These are phyloP conservation scores for Neodiprion lecontei DNA, from an alignment of 1,140 invertebrate genomes.

Conservation along the genomic window DNA sequence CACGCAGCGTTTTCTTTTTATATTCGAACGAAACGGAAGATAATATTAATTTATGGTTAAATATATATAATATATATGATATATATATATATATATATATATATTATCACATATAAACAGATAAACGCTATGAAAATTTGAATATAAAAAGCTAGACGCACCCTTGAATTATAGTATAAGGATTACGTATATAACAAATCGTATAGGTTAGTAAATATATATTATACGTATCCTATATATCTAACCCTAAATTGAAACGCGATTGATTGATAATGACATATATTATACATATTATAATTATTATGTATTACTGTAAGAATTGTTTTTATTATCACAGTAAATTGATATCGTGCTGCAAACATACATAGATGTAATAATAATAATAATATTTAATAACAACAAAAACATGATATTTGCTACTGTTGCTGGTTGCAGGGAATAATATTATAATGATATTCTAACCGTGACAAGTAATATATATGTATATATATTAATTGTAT, in stretches of 20 bases:
- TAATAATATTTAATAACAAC: not conserved
- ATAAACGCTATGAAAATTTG: not conserved
- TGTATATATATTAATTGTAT: not conserved
- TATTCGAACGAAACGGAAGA: not conserved
- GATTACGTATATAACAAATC: not conserved
- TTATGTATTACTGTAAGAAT: not conserved
- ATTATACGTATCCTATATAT: not conserved
- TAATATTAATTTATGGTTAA: too few species aligned
- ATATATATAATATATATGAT: too few species aligned
- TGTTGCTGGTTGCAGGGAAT: slow-evolving; percentile 22
- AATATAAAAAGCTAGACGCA: not conserved
- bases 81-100: too few species aligned
- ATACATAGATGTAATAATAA: slow-evolving; percentile 11
- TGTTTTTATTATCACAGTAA: slow-evolving; percentile 8
- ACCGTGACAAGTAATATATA: not conserved
- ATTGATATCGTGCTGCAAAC: slow-evolving; percentile 7
- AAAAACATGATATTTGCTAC: slow-evolving; percentile 18
- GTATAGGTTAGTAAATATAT: not conserved
- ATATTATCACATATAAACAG: too few species aligned
- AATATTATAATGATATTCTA: slow-evolving; percentile 10
- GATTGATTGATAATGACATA: not conserved
- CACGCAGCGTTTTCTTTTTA: not conserved
- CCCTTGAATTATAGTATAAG: not conserved
- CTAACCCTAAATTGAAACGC: not conserved
- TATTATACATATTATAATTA: not conserved